Base-by-base conservation (phyloP, 2,888 invertebrate species). In the Eupeodes luniger region DNA sequence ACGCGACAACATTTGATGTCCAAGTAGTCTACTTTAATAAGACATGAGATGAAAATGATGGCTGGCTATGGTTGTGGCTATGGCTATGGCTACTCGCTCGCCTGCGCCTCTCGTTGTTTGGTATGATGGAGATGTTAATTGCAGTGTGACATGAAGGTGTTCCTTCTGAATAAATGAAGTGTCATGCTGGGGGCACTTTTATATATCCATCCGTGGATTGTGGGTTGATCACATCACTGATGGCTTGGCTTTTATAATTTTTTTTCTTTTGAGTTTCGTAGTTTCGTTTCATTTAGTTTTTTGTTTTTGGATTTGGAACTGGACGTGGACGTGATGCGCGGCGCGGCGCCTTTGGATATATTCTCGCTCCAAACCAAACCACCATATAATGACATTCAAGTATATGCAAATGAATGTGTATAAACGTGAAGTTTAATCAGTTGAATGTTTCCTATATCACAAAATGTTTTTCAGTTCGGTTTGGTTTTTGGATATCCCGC, bases 121-220 rank as follows among this genome's bases (percentile, higher is more conserved):
- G 47, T 75, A 61, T 85, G 85, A 88, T 88, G 88, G 78, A 88
- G 88, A 84, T 88, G 88, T 88, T 88, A 88, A 88, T 88, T 88
- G 85, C 81, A 78, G 78, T 88, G 78, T 79, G 88, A 88, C 88
- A 88, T 88, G 85, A 88, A 88, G 85, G 85, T 81, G 84, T 84
- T 88, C 81, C 84, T 78, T 66, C 82, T 78, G 66, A 80, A 84
- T 80, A 77, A 87, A 87, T 77, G 84, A 61, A 70, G 51, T 87
- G 80, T 81, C 87, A 84, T 84, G 87, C 87, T 80, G 87, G 34
- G 87, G 76, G 57, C 67, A 80, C 47, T 87, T 83, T 83, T 61
- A 76, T 69, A 61, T 78, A 6, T 36, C 49, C 70, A 57, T 67
- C 40, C 3, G 64, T 66, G 75, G 59, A 75, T 75, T 64, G 69